phyloP scores from a whole-genome alignment of 1,140 invertebrate genomes.

The Apis laboriosa region DNA sequence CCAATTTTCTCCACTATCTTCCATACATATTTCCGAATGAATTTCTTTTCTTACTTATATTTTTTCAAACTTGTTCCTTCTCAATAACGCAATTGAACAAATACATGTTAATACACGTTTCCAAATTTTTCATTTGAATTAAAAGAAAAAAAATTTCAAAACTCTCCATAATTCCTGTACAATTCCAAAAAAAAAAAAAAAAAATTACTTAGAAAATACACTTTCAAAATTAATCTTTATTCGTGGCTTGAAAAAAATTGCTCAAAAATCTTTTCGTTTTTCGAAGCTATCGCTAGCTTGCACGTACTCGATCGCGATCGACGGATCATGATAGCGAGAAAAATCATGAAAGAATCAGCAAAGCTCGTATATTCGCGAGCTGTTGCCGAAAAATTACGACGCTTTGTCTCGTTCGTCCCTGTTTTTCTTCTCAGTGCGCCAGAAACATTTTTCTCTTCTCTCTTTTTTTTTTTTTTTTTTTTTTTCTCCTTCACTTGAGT shows the following conservation, averaged over 20 bases:
- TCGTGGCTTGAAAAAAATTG: background rate
- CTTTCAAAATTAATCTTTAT: background rate
- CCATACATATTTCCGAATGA: background rate
- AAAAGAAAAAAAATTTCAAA: too few species aligned
- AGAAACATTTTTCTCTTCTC: background rate
- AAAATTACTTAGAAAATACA: background rate
- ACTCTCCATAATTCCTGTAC: too few species aligned
- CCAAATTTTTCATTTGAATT: too few species aligned
- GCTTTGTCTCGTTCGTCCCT: conserved; percentile 39
- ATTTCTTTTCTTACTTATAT: background rate
- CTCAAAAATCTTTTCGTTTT: too few species aligned
- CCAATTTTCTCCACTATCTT: background rate
- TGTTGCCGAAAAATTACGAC: conserved; percentile 43
- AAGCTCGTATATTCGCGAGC: background rate
- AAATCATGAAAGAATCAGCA: background rate
- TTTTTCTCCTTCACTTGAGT: background rate
- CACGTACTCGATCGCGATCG: background rate
- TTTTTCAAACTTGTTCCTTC: background rate
- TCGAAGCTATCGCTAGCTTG: background rate
- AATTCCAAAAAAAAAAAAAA: too few species aligned
- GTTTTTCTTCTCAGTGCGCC: conserved; percentile 13
- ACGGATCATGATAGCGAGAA: background rate
- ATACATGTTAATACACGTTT: too few species aligned
- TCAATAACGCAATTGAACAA: background rate
- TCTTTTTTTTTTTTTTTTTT: background rate